phyloP scores from a whole-genome alignment of 1,140 invertebrate species.

The Zaprionus kolodkinae region DNA sequence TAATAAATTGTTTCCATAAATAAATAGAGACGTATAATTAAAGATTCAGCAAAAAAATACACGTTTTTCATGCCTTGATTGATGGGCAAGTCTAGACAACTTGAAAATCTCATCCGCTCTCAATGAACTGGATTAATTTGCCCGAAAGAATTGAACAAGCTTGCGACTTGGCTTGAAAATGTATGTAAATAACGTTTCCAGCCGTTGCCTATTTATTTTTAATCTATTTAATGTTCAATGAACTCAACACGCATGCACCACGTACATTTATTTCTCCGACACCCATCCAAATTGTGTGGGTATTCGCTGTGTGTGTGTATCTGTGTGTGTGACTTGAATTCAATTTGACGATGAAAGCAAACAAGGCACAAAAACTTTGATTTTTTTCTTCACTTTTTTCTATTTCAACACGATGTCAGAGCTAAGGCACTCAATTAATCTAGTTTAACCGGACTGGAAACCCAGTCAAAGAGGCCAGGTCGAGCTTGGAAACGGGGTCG shows the following conservation, averaged over 20 bases:
- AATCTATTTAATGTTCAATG: slow-evolving; percentile 75
- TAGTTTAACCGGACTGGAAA: slow-evolving; percentile 78
- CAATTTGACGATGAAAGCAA: slow-evolving; percentile 45
- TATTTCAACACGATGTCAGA: slow-evolving; percentile 30
- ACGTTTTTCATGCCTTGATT: neutral
- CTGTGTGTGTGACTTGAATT: slow-evolving; percentile 75
- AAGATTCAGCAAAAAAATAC: neutral
- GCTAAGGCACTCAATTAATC: slow-evolving; percentile 75
- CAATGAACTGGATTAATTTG: slow-evolving; percentile 28
- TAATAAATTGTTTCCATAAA: no score
- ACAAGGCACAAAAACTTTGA: slow-evolving; percentile 42
- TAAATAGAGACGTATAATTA: neutral
- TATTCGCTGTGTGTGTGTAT: slow-evolving; percentile 54
- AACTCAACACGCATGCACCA: slow-evolving; percentile 62
- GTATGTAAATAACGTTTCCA: slow-evolving; percentile 30
- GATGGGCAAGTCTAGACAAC: slow-evolving; percentile 32
- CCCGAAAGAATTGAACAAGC: slow-evolving; percentile 41
- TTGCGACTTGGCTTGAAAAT: slow-evolving; percentile 38
- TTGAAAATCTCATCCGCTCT: slow-evolving; percentile 12
- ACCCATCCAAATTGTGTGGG: slow-evolving; percentile 54
- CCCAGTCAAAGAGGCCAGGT: slow-evolving; percentile 48
- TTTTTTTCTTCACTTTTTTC: slow-evolving; percentile 26
- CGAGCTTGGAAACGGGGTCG: slow-evolving; percentile 14
- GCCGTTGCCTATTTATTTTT: slow-evolving; percentile 64
- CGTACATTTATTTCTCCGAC: slow-evolving; percentile 46